phyloP scores from a whole-genome alignment of 2,797 vertebrate species.

The Sebastes matsubarae region DNA sequence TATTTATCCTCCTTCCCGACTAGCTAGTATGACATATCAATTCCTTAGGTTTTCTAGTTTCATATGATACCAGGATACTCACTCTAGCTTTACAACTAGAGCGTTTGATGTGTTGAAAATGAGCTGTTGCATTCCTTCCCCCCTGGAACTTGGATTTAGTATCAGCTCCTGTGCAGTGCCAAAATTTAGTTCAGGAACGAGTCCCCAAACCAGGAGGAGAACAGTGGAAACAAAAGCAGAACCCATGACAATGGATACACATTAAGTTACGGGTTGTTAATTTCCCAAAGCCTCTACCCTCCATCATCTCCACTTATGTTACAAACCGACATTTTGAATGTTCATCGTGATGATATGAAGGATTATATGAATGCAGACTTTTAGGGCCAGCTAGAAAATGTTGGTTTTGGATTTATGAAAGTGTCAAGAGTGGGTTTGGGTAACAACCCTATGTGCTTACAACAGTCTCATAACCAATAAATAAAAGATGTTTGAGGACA shows the following conservation, averaged over 20 bases:
- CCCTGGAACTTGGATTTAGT: background rate
- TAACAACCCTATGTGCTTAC: background rate
- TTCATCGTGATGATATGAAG: background rate
- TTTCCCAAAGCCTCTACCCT: background rate
- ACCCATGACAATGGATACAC: background rate
- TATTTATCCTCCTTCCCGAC: too few species aligned
- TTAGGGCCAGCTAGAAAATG: background rate
- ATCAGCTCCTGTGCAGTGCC: background rate
- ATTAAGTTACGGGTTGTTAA: background rate
- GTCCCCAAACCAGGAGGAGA: background rate
- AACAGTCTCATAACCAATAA: too few species aligned
- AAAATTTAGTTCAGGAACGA: background rate
- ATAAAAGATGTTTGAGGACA: background rate
- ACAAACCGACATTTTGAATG: background rate
- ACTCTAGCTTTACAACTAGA: too few species aligned
- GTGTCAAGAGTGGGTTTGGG: background rate
- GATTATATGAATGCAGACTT: background rate
- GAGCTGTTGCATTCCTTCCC: background rate
- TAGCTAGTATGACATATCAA: too few species aligned
- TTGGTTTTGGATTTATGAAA: background rate
- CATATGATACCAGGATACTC: too few species aligned
- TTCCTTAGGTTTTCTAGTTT: too few species aligned
- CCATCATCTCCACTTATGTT: background rate
- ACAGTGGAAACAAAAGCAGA: background rate
- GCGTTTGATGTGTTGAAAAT: background rate